Base-by-base conservation (phyloP, 1,140 invertebrate species). In the Cydia amplana region DNA sequence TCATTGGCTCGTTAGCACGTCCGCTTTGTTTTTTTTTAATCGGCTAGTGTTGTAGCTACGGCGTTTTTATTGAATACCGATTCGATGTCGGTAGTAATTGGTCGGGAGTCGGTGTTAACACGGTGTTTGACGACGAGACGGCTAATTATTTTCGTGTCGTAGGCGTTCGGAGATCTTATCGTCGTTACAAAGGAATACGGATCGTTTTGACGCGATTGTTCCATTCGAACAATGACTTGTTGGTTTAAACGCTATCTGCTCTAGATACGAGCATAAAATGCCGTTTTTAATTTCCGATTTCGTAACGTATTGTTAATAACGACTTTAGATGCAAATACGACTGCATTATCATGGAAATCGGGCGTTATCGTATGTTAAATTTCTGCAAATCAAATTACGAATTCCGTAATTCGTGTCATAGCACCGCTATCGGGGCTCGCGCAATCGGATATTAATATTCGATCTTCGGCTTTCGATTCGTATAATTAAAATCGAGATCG, bases 121-220 rank as follows among this genome's bases (percentile, higher is more conserved):
- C 83, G 82, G 85, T 90, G 87, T 91, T 90, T 81, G 84, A 87
- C 83, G 87, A 84, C 82, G 83, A 83, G 80, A 80, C 76, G 82
- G 87, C 89, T 92, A 92, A 92, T 92, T 92, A 92, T 91, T 92
- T 92, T 91, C 86, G 82, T 89, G 89, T 91, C 84, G 86, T 90
- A 87, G 89, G 84, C 88, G 85, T 84, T 81, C 73, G 74, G 77
- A 75, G 76, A 74, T 75, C 83, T 77, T 81, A 82, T 72, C 81
- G 78, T 75, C 82, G 79, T 80, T 79, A 81, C 82, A 87, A 85
- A 86, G 85, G 79, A 84, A 84, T 86, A 89, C 87, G 83, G 82
- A 83, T 85, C 82, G 80, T 84, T 82, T 80, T 81, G 80, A 83
- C 77, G 78, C 75, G 77, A 82, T 83, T 79, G 79, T 83, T 80